phyloP scores from a whole-genome alignment of 2,113 vertebrate species.

The Mustela lutreola region DNA sequence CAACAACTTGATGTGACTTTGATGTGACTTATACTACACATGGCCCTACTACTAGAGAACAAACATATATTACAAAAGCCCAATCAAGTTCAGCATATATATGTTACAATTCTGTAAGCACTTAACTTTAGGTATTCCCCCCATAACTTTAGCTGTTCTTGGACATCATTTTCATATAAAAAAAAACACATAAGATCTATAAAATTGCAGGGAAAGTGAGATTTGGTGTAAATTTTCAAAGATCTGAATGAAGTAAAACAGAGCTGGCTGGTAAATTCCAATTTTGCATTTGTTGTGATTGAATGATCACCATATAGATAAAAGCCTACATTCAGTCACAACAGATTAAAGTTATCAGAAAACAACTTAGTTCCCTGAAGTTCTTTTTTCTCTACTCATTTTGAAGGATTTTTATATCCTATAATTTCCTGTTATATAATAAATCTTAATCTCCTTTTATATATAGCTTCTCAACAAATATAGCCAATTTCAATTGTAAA shows the following conservation, averaged over 20 bases:
- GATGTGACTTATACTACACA: background rate
- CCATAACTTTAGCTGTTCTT: background rate
- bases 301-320: background rate
- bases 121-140: background rate
- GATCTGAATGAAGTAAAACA: conserved; percentile 3
- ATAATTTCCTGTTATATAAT: background rate
- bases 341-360: background rate
- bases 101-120: background rate
- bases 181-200: background rate
- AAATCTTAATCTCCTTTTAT: background rate
- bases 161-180: background rate
- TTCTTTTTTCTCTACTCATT: background rate
- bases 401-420: background rate
- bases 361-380: background rate
- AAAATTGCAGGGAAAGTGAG: background rate
- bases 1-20: background rate
- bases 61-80: background rate
- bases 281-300: background rate
- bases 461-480: background rate
- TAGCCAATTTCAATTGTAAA: background rate
- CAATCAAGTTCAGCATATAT: background rate
- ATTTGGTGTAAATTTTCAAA: background rate
- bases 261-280: background rate
- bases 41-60: background rate
- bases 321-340: background rate